Evolutionary conservation across 2,113 vertebrate species (phyloP), one percentile per base, ranked within the genome.

Genomic region (Etheostoma cragini): DNA sequence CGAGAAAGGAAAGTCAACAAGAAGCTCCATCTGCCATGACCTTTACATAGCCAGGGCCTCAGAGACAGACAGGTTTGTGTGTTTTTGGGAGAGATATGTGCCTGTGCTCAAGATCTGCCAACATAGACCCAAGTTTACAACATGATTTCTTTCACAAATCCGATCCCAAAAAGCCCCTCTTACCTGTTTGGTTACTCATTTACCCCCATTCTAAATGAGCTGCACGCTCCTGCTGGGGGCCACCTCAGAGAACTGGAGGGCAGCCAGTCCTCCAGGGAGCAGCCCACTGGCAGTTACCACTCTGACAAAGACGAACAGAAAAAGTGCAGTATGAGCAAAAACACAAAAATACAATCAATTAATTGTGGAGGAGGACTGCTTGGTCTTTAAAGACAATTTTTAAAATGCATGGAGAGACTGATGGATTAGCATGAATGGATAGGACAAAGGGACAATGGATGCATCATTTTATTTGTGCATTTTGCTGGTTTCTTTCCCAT

Each of bases 51-150:
- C 81, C 58, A 35, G 80, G 81, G 76, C 83, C 81, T 79, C 79
- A 81, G 77, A 80, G 68, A 80, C 72, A 66, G 54, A 68, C 22
- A 30, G 4, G 46, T 38, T 65, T 63, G 71, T n/a, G 47, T 73
- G 42, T 72, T 60, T 38, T 33, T 64, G 45, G 56, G 82, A 63
- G 81, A 61, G 76, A 78, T 52, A 58, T 42, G 85, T 88, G 89
- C 80, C 81, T 77, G 82, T 74, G 52, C 68, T 83, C 61, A 35
- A 76, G 78, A 83, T 78, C 78, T 79, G 58, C 72, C 81, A 30
- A 45, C 52, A 24, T 38, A 47, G 22, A 54, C 58, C 47, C 66
- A 80, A 73, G 93, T 94, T 95, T 94, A 95, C 92, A 93, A 74
- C 81, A 82, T 72, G 42, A 80, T 71, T 84, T 82, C 84, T 77